These are phyloP conservation scores for Cynopterus brachyotis DNA, from an alignment of 2,113 vertebrate genomes.

Conservation along the genomic window DNA sequence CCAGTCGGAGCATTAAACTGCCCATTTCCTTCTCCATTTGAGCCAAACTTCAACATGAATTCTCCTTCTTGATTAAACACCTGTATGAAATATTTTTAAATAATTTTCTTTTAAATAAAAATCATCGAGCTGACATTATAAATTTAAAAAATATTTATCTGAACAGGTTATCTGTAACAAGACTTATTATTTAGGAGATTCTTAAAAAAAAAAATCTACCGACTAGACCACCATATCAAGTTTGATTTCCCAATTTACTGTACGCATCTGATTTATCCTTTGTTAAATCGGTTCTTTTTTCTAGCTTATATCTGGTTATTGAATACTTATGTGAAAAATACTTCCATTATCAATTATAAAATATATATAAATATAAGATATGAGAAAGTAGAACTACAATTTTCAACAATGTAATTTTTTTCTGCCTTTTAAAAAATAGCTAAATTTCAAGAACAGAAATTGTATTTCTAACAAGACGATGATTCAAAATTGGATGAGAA, in stretches of 20 bases:
- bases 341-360: slow-evolving; percentile 13
- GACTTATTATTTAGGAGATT: not conserved
- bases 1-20: slow-evolving; percentile 99
- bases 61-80: slow-evolving; percentile 98
- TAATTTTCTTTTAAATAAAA: slow-evolving; percentile 2
- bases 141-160: not conserved
- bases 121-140: not conserved
- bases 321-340: not conserved
- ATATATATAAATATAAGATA: slow-evolving; percentile 12
- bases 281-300: slow-evolving; percentile 11
- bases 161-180: not conserved
- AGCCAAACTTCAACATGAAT: slow-evolving; percentile 97
- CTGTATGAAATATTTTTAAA: slow-evolving; percentile 78
- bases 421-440: slow-evolving; percentile 43
- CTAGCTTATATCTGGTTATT: not conserved
- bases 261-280: not conserved
- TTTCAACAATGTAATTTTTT: slow-evolving; percentile 18
- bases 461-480: not conserved
- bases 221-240: not conserved
- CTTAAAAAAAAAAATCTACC: not conserved
- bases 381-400: not conserved
- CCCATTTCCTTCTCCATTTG: slow-evolving; percentile 97
- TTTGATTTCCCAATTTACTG: not conserved
- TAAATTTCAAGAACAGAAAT: not conserved
- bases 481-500: not conserved